Base-by-base conservation (phyloP, 2,888 invertebrate genomes). In the Venustoraphidia nigricollis region DNA sequence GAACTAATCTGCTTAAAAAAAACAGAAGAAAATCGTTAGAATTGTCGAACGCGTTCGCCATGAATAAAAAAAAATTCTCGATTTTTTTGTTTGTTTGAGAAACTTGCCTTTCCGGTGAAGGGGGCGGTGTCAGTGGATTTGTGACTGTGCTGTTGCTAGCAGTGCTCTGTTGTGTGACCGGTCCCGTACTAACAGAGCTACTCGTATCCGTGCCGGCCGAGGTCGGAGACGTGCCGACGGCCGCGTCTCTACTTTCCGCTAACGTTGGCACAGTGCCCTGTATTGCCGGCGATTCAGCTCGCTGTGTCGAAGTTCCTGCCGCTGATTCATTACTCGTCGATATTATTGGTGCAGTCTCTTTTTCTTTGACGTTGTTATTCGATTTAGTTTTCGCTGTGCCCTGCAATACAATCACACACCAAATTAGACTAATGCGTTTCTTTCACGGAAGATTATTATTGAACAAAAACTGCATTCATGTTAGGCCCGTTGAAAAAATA, bases 311-410 rank as follows among this genome's bases (percentile, higher is more conserved):
- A 59, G 40, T 59, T 63, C 11, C 59, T 60, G 49, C 59, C 61
- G 53, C 60, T 63, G 54, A 55, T 58, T 47, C 59, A 59, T 42
- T 59, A 60, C 50, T 54, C 56, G 50, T 14, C 53, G 54, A 51
- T 53, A 52, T 46, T 55, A 53, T 27, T 51, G 52, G 45, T 53
- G 36, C 34, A 27, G 36, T 38, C 8, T 40, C 37, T 13, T 36
- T 41, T 48, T 35, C 47, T 36, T 35, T 46, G 13, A 13, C 47
- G 36, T 52, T 55, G 55, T 66, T 68, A 53, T 64, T 64, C 58
- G 62, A 63, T 62, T 73, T 76, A 53, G 72, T 67, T 62, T 76
- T 79, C 45, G 77, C 78, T 39, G 79, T 81, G 49, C 83, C 83
- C 42, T 42, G 27, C 9, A 39, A 39, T n/a, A 8, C 8, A 39